These are phyloP conservation scores for Otocyon megalotis DNA, from an alignment of 2,113 vertebrate genomes.

Conservation along the genomic window DNA sequence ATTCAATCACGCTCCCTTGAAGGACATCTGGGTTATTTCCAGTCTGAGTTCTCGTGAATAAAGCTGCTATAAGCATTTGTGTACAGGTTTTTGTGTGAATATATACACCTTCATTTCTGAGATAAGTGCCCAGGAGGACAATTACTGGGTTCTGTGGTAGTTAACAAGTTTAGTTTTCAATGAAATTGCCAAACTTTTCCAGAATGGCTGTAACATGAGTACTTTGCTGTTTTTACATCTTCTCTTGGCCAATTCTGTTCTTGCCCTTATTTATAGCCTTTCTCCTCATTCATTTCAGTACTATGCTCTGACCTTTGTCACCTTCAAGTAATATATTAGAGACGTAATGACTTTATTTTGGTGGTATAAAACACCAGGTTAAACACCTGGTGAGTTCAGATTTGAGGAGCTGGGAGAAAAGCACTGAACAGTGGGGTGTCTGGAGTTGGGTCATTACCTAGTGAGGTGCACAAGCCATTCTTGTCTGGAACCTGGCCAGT, in stretches of 20 bases:
- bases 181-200: background rate
- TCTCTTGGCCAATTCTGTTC: background rate
- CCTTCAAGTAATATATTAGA: background rate
- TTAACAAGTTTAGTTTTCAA: background rate
- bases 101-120: background rate
- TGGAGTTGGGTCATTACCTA: background rate
- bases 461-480: background rate
- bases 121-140: background rate
- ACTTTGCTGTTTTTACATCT: background rate
- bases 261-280: background rate
- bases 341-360: background rate
- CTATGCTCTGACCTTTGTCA: background rate
- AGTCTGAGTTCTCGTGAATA: background rate
- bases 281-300: background rate
- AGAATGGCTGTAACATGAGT: background rate
- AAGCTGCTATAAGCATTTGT: background rate
- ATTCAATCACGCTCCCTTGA: background rate
- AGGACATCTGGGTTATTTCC: no score
- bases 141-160: background rate
- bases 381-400: background rate
- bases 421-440: background rate
- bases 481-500: background rate
- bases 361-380: background rate
- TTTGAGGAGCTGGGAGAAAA: background rate
- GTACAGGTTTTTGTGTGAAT: background rate